Conservation (phyloP, 2,113 vertebrate species). For the Saguinus imperator region DNA sequence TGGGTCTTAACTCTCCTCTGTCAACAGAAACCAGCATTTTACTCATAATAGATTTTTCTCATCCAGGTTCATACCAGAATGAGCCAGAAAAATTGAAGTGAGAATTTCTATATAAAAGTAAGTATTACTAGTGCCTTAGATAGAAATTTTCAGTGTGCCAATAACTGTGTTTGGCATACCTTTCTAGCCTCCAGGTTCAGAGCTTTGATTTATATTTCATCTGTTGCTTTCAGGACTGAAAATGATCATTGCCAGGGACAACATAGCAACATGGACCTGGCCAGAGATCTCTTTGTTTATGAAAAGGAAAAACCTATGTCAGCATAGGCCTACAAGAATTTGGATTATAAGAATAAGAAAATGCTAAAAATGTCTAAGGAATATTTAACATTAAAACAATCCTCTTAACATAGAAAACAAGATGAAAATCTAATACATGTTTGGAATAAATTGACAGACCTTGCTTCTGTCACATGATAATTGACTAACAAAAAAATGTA, state of each 20-base stretch:
- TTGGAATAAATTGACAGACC: neutral
- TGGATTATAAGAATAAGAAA: neutral
- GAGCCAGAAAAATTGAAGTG: neutral
- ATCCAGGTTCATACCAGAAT: neutral
- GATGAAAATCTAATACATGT: neutral
- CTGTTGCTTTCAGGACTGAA: neutral
- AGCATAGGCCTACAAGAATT: neutral
- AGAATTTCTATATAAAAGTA: conserved; percentile 25
- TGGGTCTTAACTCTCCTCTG: neutral
- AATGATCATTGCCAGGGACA: neutral
- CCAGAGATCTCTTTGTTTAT: neutral
- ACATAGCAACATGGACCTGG: neutral
- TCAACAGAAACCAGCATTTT: neutral
- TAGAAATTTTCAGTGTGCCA: neutral
- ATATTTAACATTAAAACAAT: neutral
- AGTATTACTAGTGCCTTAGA: neutral
- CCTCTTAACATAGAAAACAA: neutral
- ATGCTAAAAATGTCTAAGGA: neutral
- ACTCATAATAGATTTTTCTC: neutral
- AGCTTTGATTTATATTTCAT: neutral
- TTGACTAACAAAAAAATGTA: neutral
- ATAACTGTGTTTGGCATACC: neutral
- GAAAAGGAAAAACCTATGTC: neutral
- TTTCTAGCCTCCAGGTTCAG: neutral
- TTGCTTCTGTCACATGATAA: neutral